Percentiles rank a stretch among this genome's conserved stretches.
phyloP scores from a whole-genome alignment of 2,113 vertebrate species.

The Tinamus guttatus region DNA sequence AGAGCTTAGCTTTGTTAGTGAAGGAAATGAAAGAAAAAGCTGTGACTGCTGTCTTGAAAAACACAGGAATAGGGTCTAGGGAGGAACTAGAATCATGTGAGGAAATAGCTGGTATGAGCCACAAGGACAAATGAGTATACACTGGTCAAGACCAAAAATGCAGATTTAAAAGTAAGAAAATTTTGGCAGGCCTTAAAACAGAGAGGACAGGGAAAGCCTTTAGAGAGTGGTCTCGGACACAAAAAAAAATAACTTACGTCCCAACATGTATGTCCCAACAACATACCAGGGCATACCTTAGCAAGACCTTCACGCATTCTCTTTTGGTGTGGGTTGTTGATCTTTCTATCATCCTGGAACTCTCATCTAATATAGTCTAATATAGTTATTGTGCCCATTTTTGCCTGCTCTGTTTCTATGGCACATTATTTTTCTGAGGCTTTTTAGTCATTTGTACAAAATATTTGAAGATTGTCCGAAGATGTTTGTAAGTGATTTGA shows the following conservation, averaged over 20 bases:
- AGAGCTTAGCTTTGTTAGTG: neutral
- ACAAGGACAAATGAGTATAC: neutral
- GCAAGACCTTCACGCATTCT: neutral
- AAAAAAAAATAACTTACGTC: neutral
- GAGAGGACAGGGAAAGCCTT: neutral
- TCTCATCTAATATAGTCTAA: neutral
- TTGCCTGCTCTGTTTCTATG: neutral
- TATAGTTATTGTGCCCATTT: neutral
- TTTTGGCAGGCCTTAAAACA: neutral
- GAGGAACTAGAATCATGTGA: neutral
- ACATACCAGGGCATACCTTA: neutral
- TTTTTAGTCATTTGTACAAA: neutral
- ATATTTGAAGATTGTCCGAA: too few relatives aligned
- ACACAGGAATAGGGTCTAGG: neutral
- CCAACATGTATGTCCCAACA: neutral
- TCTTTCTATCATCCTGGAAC: neutral
- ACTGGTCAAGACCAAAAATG: neutral
- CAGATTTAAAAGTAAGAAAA: neutral
- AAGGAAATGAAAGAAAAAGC: neutral
- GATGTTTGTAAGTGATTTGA: too few relatives aligned
- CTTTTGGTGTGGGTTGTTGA: neutral
- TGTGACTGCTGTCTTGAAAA: neutral
- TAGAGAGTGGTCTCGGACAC: neutral
- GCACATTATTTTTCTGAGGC: too few relatives aligned
- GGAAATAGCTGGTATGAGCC: neutral